Percentiles rank a stretch among this genome's conserved stretches.
Evolutionary conservation across 2,888 invertebrate species (phyloP).

Genomic region (Agrochola macilenta): DNA sequence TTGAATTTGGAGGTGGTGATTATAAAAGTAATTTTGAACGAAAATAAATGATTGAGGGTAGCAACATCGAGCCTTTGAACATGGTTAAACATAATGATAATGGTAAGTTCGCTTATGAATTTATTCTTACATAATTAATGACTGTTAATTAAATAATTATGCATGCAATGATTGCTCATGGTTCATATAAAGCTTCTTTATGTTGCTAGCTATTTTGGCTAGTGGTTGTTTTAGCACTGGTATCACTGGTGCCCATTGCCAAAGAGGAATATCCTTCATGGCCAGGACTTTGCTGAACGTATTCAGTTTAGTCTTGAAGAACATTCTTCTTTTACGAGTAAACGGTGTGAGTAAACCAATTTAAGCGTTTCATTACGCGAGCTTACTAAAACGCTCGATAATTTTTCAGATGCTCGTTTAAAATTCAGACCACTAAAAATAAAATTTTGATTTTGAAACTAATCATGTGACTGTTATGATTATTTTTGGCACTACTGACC

Average conservation of each 20-base stretch:
- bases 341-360: not conserved
- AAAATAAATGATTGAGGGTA: not conserved
- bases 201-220: not conserved
- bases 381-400: not conserved
- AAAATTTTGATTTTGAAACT: not conserved
- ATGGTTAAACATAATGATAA: not conserved
- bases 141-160: not conserved
- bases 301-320: not conserved
- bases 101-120: not conserved
- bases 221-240: not conserved
- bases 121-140: not conserved
- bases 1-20: constrained; percentile 5
- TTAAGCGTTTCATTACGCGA: not conserved
- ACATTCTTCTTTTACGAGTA: not conserved
- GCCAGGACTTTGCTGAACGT: not conserved
- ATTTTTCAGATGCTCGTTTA: not conserved
- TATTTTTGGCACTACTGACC: constrained; percentile 23
- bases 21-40: not conserved
- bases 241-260: too few species aligned
- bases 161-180: not conserved
- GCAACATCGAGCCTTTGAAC: too few species aligned
- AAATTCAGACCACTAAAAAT: not conserved
- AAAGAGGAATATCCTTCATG: too few species aligned
- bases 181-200: not conserved
- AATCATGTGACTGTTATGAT: not conserved